phyloP scores from a whole-genome alignment of 2,888 invertebrate species.

The Drosophila longiperda region DNA sequence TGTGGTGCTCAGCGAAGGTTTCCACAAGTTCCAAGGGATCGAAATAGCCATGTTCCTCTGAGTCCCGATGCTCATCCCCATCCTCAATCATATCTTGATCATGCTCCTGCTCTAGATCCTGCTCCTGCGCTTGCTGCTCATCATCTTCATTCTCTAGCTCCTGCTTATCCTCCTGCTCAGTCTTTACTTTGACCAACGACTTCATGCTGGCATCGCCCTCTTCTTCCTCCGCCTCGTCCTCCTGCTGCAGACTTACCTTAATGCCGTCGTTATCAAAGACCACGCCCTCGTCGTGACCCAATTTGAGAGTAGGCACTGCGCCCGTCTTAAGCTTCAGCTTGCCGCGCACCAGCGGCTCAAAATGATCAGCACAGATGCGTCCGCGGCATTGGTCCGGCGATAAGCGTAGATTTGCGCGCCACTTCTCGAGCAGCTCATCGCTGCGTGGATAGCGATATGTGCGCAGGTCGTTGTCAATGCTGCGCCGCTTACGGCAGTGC shows the following conservation, averaged over 20 bases:
- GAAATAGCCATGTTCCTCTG: conserved; percentile 51
- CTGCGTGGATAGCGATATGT: conserved; percentile 78
- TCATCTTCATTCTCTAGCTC: conserved; percentile 24
- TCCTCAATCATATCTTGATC: conserved; percentile 13
- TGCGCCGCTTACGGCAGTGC: conserved; percentile 71
- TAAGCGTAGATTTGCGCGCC: conserved; percentile 75
- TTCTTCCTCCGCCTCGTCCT: conserved; percentile 20
- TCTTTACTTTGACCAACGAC: conserved; percentile 14
- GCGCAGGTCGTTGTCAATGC: conserved; percentile 72
- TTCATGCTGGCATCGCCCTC: conserved; percentile 16
- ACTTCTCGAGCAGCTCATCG: conserved; percentile 71
- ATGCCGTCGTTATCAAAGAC: conserved; percentile 71
- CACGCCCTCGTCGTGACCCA: conserved; percentile 74
- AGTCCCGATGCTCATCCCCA: conserved; percentile 11
- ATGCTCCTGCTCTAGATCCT: background rate
- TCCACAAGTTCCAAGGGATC: conserved; percentile 70
- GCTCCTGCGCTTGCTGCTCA: conserved; percentile 5
- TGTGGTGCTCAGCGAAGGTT: conserved; percentile 59
- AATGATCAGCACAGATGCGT: conserved; percentile 77
- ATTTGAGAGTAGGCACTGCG: conserved; percentile 78
- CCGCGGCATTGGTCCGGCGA: conserved; percentile 69
- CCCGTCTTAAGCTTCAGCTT: conserved; percentile 74
- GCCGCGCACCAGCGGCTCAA: conserved; percentile 73
- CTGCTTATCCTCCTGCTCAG: conserved; percentile 16
- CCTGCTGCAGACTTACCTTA: conserved; percentile 52